A percentile compares a stretch with the other conserved stretches of the same genome.
Evolutionary conservation across 1,140 invertebrate genomes (phyloP).

Genomic region (Meloidogyne exigua): DNA sequence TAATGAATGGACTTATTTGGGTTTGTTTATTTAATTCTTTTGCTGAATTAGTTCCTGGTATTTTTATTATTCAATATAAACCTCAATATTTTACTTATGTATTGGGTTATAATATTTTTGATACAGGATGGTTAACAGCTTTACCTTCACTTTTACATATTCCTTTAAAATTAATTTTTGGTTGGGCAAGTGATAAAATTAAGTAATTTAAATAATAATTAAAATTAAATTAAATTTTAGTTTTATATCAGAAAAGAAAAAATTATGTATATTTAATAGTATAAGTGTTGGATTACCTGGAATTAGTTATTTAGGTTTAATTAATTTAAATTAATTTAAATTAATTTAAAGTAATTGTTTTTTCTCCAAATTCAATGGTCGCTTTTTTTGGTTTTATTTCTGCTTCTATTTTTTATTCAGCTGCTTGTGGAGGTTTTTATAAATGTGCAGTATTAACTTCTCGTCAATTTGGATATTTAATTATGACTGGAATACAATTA

Average conservation of each 20-base stretch:
- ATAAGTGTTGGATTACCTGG: constrained; percentile 39
- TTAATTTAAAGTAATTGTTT: neutral
- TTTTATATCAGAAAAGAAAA: constrained; percentile 34
- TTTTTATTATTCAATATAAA: constrained; percentile 48
- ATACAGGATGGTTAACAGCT: constrained; percentile 42
- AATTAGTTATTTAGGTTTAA: constrained; percentile 29
- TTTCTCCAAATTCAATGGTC: constrained; percentile 22
- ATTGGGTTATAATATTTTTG: constrained; percentile 33
- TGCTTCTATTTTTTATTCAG: constrained; percentile 34
- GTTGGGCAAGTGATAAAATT: constrained; percentile 32
- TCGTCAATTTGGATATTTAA: constrained; percentile 48
- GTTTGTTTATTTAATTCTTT: constrained; percentile 48
- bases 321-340: neutral
- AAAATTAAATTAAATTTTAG: constrained; percentile 17
- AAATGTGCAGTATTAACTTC: constrained; percentile 44
- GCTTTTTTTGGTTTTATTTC: constrained; percentile 28
- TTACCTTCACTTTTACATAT: constrained; percentile 43
- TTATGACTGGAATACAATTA: constrained; percentile 43
- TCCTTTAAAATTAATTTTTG: constrained; percentile 44
- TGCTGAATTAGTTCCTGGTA: constrained; percentile 42
- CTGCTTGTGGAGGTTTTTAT: constrained; percentile 46
- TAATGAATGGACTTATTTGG: constrained; percentile 31
- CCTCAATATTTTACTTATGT: constrained; percentile 46
- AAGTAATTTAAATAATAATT: constrained; percentile 10
- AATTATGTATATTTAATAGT: constrained; percentile 42